Evolutionary conservation across 2,888 invertebrate genomes (phyloP).

Genomic region (Lycia hirtaria): DNA sequence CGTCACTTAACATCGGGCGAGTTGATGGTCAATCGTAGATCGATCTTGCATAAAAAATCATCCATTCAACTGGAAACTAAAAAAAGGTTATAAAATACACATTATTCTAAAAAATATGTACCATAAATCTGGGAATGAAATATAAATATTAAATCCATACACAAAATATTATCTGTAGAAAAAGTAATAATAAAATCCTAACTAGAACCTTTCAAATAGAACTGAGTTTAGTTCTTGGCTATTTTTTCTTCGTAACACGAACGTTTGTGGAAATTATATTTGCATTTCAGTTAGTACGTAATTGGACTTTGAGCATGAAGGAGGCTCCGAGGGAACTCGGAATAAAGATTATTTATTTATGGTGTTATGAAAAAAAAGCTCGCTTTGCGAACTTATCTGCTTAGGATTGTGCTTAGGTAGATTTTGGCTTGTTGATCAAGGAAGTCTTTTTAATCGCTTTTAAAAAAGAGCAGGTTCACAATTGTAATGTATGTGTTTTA

Average conservation of each 20-base stretch:
- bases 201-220: background rate
- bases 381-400: background rate
- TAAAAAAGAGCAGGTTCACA: no score
- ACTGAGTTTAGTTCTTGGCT: background rate
- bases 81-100: no score
- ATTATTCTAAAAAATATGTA: no score
- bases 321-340: conserved; percentile 1
- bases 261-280: conserved; percentile 23
- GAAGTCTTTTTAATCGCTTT: no score
- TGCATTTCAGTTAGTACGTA: conserved; percentile 24
- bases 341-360: conserved; percentile 11
- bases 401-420: background rate
- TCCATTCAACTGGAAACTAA: no score
- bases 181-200: background rate
- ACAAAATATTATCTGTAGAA: no score
- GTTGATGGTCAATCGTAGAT: no score
- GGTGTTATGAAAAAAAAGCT: conserved; percentile 4
- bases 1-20: no score
- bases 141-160: background rate
- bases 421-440: background rate
- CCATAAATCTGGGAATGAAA: no score
- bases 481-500: no score
- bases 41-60: no score
- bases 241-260: conserved; percentile 15
- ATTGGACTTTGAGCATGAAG: conserved; percentile 20